Conservation (phyloP, 2,797 vertebrate species). For the Chrysocyon brachyurus region DNA sequence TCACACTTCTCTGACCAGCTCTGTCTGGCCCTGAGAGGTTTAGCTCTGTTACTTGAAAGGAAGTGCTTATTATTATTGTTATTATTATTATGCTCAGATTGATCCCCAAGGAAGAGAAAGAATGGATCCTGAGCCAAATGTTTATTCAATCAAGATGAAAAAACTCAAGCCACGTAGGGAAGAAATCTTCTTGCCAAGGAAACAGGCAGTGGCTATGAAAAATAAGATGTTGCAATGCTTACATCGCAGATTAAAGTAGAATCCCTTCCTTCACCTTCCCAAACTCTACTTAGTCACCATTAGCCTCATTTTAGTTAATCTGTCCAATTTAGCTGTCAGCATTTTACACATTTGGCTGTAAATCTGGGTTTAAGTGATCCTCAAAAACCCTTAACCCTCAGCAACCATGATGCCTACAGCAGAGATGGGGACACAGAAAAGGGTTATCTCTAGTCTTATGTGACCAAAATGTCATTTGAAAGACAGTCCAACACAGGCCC, state of each 20-base stretch:
- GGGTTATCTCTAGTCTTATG: not conserved
- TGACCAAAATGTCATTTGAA: not conserved
- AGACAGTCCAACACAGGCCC: not conserved
- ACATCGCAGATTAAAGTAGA: not conserved
- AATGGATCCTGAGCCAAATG: slow-evolving; percentile 24
- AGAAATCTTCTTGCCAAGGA: slow-evolving; percentile 51
- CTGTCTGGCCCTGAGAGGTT: not conserved
- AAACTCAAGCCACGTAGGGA: slow-evolving; percentile 27
- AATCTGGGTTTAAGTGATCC: not conserved
- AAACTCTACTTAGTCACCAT: not conserved
- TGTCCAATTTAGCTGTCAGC: not conserved
- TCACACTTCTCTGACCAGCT: slow-evolving; percentile 55
- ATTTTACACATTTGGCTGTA: slow-evolving; percentile 1
- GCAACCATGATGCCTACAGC: not conserved
- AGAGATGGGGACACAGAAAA: not conserved
- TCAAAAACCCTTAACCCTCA: not conserved
- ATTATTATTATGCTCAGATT: slow-evolving; percentile 22
- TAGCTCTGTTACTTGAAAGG: slow-evolving; percentile 43
- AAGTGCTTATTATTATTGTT: slow-evolving; percentile 19
- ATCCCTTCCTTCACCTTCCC: not conserved
- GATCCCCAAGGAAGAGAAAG: not conserved
- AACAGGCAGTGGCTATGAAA: not conserved
- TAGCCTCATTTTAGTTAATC: not conserved
- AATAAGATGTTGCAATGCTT: not conserved
- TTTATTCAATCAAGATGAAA: slow-evolving; percentile 13